These are phyloP conservation scores for Panagrolaimus sp. DNA, from an alignment of 1,140 invertebrate species.

Conservation along the genomic window DNA sequence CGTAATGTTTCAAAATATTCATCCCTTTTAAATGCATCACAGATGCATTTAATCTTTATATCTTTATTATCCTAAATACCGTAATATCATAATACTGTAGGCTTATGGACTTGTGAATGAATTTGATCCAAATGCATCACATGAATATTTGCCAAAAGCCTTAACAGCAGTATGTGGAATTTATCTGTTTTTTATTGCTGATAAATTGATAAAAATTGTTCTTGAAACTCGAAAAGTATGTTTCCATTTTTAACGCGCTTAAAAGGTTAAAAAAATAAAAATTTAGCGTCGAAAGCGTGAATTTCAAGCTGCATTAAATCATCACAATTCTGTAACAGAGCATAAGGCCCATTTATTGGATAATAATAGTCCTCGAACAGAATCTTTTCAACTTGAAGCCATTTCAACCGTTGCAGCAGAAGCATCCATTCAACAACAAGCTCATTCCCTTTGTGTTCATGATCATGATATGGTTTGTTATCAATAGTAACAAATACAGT, in stretches of 20 bases:
- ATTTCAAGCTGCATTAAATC: too few species aligned
- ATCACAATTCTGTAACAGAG: too few species aligned
- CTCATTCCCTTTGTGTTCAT: constrained; percentile 56
- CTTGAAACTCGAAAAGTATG: constrained; percentile 52
- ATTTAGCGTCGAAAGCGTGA: too few species aligned
- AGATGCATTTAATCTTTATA: too few species aligned
- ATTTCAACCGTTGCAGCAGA: not conserved
- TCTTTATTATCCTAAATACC: too few species aligned
- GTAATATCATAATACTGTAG: constrained; percentile 27
- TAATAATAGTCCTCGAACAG: too few species aligned
- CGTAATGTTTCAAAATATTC: too few species aligned
- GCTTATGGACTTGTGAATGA: constrained; percentile 49
- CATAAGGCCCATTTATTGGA: too few species aligned
- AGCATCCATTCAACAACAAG: constrained; percentile 35
- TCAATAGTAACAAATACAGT: too few species aligned
- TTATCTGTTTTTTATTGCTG: constrained; percentile 57
- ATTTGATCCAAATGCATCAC: constrained; percentile 34
- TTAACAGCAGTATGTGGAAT: constrained; percentile 55
- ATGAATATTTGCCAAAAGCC: constrained; percentile 50
- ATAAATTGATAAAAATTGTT: constrained; percentile 57
- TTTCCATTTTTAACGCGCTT: not conserved
- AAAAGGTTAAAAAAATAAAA: too few species aligned
- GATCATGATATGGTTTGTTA: constrained; percentile 47
- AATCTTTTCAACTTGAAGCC: too few species aligned
- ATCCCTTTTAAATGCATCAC: too few species aligned